phyloP scores from a whole-genome alignment of 2,888 invertebrate genomes.

The Microctonus brassicae region DNA sequence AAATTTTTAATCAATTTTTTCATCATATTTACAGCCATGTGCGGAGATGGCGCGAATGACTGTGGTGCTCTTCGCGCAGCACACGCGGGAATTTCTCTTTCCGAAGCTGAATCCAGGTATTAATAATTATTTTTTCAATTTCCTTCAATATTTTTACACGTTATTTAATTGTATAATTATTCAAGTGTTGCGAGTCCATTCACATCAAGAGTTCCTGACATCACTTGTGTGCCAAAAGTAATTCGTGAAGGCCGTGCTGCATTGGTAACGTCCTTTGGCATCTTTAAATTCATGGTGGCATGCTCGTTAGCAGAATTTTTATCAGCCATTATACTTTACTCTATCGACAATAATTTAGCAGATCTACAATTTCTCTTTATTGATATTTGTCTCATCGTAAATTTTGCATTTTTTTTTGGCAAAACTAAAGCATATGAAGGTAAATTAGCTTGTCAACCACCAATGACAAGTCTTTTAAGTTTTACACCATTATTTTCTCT shows the following conservation, averaged over 20 bases:
- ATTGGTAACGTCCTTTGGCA: slow-evolving; percentile 89
- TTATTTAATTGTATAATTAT: slow-evolving; percentile 22
- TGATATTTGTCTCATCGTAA: slow-evolving; percentile 76
- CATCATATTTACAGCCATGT: slow-evolving; percentile 71
- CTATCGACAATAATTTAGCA: slow-evolving; percentile 75
- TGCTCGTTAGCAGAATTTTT: slow-evolving; percentile 92
- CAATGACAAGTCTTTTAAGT: slow-evolving; percentile 72
- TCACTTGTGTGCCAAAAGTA: slow-evolving; percentile 84
- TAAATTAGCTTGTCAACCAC: slow-evolving; percentile 71
- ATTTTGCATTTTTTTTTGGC: slow-evolving; percentile 77
- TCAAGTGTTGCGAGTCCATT: slow-evolving; percentile 88
- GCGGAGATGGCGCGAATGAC: slow-evolving; percentile 86
- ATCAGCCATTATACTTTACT: slow-evolving; percentile 83
- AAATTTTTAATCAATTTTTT: not conserved
- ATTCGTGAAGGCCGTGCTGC: slow-evolving; percentile 90
- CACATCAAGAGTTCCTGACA: slow-evolving; percentile 85
- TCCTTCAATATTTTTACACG: not conserved
- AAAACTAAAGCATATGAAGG: slow-evolving; percentile 72
- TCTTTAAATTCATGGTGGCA: slow-evolving; percentile 92
- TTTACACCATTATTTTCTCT: slow-evolving; percentile 73
- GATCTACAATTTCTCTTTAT: slow-evolving; percentile 78
- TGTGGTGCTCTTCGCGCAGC: slow-evolving; percentile 91
- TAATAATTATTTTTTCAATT: not conserved
- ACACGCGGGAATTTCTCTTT: slow-evolving; percentile 89
- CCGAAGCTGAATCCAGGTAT: slow-evolving; percentile 84